A percentile compares a stretch with the other conserved stretches of the same genome.
Conservation (phyloP, 2,113 vertebrate species). For the Tupaia tana region DNA sequence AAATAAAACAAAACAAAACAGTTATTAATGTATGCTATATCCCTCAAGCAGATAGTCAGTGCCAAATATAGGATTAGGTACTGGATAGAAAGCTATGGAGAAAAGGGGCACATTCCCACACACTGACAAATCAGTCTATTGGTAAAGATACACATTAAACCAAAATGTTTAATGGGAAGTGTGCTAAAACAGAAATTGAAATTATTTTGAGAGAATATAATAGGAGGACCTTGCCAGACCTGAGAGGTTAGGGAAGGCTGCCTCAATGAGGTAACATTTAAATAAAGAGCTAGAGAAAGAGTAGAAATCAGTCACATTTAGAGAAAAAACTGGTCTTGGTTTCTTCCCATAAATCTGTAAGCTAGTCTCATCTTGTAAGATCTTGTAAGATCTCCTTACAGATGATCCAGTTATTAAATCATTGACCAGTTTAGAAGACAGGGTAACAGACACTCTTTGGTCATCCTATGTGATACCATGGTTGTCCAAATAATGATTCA, state of each 20-base stretch:
- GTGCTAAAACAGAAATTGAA: background rate
- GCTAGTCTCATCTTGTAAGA: background rate
- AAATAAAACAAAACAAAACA: background rate
- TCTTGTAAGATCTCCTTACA: background rate
- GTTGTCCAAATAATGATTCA: background rate
- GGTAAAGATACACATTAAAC: background rate
- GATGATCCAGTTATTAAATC: background rate
- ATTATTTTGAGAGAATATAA: background rate
- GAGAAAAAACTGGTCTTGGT: background rate
- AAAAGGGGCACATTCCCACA: background rate
- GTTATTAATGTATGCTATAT: background rate
- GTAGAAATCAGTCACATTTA: background rate
- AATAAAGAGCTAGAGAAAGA: background rate
- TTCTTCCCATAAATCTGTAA: background rate
- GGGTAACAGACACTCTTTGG: background rate
- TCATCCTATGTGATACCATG: background rate
- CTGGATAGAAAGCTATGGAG: background rate
- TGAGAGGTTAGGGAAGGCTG: background rate
- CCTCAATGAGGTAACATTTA: background rate
- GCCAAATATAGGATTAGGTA: background rate
- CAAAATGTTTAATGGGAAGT: background rate
- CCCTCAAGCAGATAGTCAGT: background rate
- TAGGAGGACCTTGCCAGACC: background rate
- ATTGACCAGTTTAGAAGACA: background rate
- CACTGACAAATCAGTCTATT: background rate